Conservation (phyloP, 2,113 vertebrate genomes). For the Marcusenius ussheri region DNA sequence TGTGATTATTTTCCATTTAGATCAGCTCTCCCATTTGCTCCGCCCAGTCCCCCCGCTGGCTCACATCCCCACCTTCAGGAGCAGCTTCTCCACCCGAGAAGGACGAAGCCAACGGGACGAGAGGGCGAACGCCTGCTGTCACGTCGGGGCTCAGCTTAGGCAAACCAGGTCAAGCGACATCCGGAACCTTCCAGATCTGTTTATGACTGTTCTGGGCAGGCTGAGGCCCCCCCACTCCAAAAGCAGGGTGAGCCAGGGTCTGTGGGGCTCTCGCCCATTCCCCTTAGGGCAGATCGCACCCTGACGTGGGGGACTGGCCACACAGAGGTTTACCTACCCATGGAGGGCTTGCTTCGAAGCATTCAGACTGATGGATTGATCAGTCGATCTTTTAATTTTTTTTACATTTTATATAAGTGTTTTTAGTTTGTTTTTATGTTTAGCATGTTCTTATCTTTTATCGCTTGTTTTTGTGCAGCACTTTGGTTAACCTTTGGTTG, state of each 20-base stretch:
- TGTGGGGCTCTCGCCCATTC: background rate
- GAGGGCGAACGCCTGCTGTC: background rate
- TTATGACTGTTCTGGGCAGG: background rate
- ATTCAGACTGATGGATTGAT: background rate
- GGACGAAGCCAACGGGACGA: background rate
- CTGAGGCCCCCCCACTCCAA: background rate
- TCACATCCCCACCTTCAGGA: background rate
- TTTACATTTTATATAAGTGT: background rate
- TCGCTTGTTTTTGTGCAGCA: background rate
- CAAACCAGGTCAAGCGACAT: background rate
- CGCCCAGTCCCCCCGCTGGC: background rate
- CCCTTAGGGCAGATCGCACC: background rate
- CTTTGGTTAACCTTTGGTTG: background rate
- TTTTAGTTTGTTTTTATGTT: background rate
- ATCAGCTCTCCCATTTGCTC: background rate
- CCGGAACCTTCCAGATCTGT: background rate
- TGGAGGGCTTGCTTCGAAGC: background rate
- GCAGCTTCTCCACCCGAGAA: background rate
- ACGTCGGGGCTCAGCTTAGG: background rate
- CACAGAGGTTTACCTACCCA: background rate
- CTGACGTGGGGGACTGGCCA: background rate
- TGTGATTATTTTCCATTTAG: background rate
- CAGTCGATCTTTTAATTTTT: background rate
- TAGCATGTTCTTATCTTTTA: background rate
- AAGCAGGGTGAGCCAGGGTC: background rate